These are phyloP conservation scores for Meda fulgida DNA, from an alignment of 2,797 vertebrate genomes.

Conservation along the genomic window DNA sequence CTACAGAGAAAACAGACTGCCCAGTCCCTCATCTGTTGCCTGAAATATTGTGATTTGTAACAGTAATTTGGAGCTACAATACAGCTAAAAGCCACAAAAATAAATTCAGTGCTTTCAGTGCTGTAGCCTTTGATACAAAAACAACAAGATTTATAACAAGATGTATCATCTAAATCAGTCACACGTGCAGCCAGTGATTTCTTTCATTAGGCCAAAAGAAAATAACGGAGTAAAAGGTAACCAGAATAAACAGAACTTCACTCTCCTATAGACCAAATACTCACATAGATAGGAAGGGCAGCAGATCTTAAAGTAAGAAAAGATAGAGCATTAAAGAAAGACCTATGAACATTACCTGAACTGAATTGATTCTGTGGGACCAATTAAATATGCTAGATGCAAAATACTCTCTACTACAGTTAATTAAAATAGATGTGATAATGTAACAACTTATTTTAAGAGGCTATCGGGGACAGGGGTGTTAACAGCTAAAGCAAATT, in stretches of 20 bases:
- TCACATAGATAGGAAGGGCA: not conserved
- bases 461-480: conserved; percentile 21
- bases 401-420: conserved; percentile 23
- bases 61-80: not conserved
- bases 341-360: not conserved
- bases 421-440: conserved; percentile 22
- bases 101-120: conserved; percentile 15
- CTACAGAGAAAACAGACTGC: conserved; percentile 18
- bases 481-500: conserved; percentile 31
- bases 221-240: not conserved
- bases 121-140: not conserved
- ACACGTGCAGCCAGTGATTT: not conserved
- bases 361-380: conserved; percentile 33
- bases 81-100: conserved; percentile 2
- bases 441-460: conserved; percentile 23
- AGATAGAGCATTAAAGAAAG: not conserved
- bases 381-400: conserved; percentile 38
- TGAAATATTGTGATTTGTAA: conserved; percentile 27
- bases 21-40: conserved; percentile 14
- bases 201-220: conserved; percentile 3
- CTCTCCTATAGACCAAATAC: not conserved
- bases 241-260: conserved; percentile 2
- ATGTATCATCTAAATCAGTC: conserved; percentile 9
- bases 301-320: not conserved
- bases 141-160: conserved; percentile 13